Evolutionary conservation across 2,113 vertebrate species (phyloP).

Genomic region (Gnathonemus longibarbis): DNA sequence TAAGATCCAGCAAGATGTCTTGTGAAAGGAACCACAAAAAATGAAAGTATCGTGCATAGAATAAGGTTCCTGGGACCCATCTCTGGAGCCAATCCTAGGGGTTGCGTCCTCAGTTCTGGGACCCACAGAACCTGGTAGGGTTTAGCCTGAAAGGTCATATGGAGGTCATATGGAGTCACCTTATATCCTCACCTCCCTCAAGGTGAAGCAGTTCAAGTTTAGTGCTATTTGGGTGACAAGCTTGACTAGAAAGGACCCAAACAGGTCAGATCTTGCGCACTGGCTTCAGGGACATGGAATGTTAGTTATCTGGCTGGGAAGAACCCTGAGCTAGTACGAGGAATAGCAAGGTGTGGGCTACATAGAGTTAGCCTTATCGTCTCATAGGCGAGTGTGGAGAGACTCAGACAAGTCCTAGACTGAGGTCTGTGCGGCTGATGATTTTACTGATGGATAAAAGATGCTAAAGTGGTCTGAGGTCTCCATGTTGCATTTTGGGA

Average conservation of each 20-base stretch:
- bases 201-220: background rate
- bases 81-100: background rate
- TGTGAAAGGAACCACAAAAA: background rate
- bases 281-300: background rate
- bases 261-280: background rate
- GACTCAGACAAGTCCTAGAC: background rate
- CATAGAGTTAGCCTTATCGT: background rate
- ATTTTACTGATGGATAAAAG: background rate
- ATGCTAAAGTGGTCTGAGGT: background rate
- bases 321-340: background rate
- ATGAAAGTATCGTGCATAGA: background rate
- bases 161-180: background rate
- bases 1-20: background rate
- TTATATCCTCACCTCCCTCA: background rate
- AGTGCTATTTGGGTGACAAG: background rate
- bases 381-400: background rate
- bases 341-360: background rate
- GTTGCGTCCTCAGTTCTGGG: background rate
- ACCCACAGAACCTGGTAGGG: background rate
- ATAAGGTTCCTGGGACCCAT: background rate
- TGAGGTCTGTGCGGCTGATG: background rate
- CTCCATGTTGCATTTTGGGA: background rate
- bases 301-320: background rate
- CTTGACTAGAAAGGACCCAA: background rate
- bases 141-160: background rate